Evolutionary conservation across 92 coral and sea anemone species (phyloP), one percentile per base, ranked within the genome.

Genomic region (Diadumene lineata): DNA sequence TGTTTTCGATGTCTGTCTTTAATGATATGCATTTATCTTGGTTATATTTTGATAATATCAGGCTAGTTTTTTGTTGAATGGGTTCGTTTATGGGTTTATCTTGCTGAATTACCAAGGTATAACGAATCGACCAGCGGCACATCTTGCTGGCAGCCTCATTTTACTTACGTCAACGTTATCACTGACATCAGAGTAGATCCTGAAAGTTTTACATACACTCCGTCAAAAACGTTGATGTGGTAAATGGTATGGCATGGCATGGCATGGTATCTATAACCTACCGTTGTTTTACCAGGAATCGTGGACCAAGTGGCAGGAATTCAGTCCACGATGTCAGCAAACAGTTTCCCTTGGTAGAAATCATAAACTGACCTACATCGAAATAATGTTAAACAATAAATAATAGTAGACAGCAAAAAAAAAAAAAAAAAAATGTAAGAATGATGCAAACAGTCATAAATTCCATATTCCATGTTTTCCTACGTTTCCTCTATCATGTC

Each of bases 231-330:
- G n/a, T n/a, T n/a, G n/a, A n/a, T n/a, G n/a, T n/a, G n/a, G n/a
- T n/a, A n/a, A n/a, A n/a, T n/a, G n/a, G n/a, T n/a, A n/a, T n/a
- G n/a, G n/a, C n/a, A n/a, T n/a, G n/a, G n/a, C n/a, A n/a, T n/a
- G n/a, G n/a, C n/a, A n/a, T 4, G 60, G 24, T 15, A 16, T 53
- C 6, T 53, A 53, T 15, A 21, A 53, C 77, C 56, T 56, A 72
- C 77, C 60, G 66, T 34, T 72, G 66, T 33, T 72, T 56, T 0
- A 72, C 77, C 18, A 56, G 77, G 24, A 55, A 72, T 24, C 53
- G 56, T 38, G 66, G 53, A 33, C 77, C 77, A 72, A 72, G 77
- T 22, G 77, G 77, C 7, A 56, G 66, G 57, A 31, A 56, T 33
- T 72, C 77, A 21, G 77, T 56, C 77, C 77, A 72, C 1, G 67